Evolutionary conservation across 2,888 invertebrate species (phyloP).

Genomic region (Drosophila melanosoma): DNA sequence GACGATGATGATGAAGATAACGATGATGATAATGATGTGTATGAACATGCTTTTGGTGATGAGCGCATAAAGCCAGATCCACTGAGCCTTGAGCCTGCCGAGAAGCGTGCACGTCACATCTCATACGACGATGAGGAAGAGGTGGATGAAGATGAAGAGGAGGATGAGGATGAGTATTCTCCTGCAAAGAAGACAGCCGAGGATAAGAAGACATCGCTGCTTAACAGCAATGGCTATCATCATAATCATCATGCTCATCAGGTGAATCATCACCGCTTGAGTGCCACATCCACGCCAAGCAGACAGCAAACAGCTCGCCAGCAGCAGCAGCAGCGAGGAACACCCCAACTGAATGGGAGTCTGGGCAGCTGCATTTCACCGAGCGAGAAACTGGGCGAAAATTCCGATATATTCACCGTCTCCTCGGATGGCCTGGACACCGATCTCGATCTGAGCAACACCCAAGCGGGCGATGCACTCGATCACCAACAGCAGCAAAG

Average conservation of each 20-base stretch:
- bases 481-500: slow-evolving; percentile 54
- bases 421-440: slow-evolving; percentile 85
- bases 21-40: slow-evolving; percentile 59
- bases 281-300: slow-evolving; percentile 71
- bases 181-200: slow-evolving; percentile 16
- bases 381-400: slow-evolving; percentile 84
- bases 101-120: slow-evolving; percentile 44
- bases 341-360: slow-evolving; percentile 81
- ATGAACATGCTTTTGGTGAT: slow-evolving; percentile 73
- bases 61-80: slow-evolving; percentile 24
- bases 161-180: neutral
- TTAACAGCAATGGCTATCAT: slow-evolving; percentile 50
- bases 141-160: neutral
- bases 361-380: slow-evolving; percentile 83
- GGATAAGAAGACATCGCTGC: slow-evolving; percentile 53
- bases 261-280: slow-evolving; percentile 21
- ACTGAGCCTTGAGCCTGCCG: slow-evolving; percentile 19
- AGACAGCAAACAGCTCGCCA: slow-evolving; percentile 47
- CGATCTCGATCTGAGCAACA: slow-evolving; percentile 83
- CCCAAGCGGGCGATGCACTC: slow-evolving; percentile 72
- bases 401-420: slow-evolving; percentile 84
- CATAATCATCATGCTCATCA: neutral
- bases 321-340: slow-evolving; percentile 57
- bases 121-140: slow-evolving; percentile 12
- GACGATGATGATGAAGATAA: slow-evolving; percentile 29